Base-by-base conservation (phyloP, 2,797 vertebrate genomes). In the Echeneis naucrates region DNA sequence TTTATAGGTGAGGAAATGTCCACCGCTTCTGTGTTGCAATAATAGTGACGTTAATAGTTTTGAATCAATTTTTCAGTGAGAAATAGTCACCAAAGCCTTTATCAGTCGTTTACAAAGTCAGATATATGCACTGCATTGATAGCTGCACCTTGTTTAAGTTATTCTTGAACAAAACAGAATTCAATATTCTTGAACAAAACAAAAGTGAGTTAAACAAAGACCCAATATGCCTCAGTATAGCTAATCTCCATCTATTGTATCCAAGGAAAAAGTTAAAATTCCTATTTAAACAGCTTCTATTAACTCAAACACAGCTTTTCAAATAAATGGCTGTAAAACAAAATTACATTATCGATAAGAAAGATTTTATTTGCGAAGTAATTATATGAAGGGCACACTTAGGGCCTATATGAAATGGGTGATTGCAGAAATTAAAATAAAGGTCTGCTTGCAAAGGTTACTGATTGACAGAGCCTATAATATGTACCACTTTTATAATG, bases 1-100 rank as follows among this genome's bases (percentile, higher is more conserved):
- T 94, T 99, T 87, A 75, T 98, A 78, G 97, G 98, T 99, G 80
- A 96, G 96, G 30, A 55, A 65, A 19, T 1, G 16, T 51, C 6
- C 14, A 16, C 5, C 40, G 54, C 13, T 27, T 6, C 9, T 53
- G 7, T 32, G 4, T 2, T 33, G 27, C 37, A 60, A 35, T 44
- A 8, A 30, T 44, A n/a, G n/a, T n/a, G n/a, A n/a, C n/a, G 14
- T 30, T 13, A 48, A 6, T 35, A 19, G 13, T 33, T 38, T 52
- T 56, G 2, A 54, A 14, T 33, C 0, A 12, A 1, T 0, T 38
- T 7, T 51, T 47, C 9, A 19, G 4, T 5, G 30, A n/a, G 4
- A 19, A 45, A 33, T 11, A 17, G 2, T 2, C 4, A 11, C 5
- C 14, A 33, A 55, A 27, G 13, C 9, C 3, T 48, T 61, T 24